Base-by-base conservation (phyloP, 1,140 invertebrate genomes). In the Pogonognathellus flavescens region DNA sequence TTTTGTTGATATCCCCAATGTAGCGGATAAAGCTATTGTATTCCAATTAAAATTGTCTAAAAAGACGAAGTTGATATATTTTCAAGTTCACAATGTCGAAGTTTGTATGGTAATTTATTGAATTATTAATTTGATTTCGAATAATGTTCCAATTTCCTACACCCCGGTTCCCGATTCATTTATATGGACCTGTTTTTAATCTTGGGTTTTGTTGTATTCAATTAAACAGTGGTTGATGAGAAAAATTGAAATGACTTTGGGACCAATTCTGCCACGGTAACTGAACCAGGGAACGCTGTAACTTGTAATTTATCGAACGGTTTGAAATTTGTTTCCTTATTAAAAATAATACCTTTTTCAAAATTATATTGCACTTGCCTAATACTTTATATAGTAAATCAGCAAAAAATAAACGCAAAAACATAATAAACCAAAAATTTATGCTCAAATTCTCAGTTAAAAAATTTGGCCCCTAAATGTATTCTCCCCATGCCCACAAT, bases 11-110 rank as follows among this genome's bases (percentile, higher is more conserved):
- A 89, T 92, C 5, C 92, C 93, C 14, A 90, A 91, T 83, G 89
- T 92, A 55, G 91, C 92, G 1, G 92, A 93, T 0, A 92, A 91
- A 89, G 93, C 93, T 31, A 90, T 94, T 14, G 89, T 82, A 11
- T 89, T 90, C 66, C 86, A 82, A 59, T 84, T 90, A 31, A 88
- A 87, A 60, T 76, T 86, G 22, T 84, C 84, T 60, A 83, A 86
- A 60, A 87, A 86, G 20, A 87, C 87, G 20, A 83, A 88, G 11
- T 70, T 88, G 31, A 14, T 89, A 14, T 59, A 86, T 22, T 84
- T 89, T 66, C 88, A 80, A 41, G 72, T 90, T 49, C 87, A 88
- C 55, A 86, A 50, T 80, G 52, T 86, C 2, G 88, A 89, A 49
- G 87, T 88, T 53, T 87, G 87, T 55, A 87, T 86, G 85, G 88